Percentiles rank a stretch among this genome's conserved stretches.
Conservation (phyloP, 2,113 vertebrate species). For the Morphnarchus princeps region DNA sequence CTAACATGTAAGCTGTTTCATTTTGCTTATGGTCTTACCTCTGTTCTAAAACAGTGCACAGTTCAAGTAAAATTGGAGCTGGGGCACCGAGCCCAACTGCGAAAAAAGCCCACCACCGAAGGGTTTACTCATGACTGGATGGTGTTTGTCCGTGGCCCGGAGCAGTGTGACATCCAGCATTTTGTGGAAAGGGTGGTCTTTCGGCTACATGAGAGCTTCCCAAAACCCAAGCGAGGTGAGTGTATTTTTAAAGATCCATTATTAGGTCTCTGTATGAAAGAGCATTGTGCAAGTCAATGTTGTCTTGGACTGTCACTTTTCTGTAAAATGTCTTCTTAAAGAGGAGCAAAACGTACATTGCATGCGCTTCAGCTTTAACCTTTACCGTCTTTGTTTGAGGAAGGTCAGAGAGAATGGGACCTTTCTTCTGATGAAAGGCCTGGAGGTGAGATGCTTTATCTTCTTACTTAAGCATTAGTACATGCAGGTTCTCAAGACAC, state of each 20-base stretch:
- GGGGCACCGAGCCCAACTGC: constrained; percentile 93
- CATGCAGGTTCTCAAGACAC: not conserved
- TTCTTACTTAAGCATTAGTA: not conserved
- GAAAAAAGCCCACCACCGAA: constrained; percentile 95
- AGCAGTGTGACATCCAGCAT: constrained; percentile 97
- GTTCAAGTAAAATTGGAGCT: constrained; percentile 99
- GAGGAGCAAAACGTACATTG: not conserved
- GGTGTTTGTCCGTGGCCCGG: constrained; percentile 96
- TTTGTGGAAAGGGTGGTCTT: constrained; percentile 98
- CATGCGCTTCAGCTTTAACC: not conserved
- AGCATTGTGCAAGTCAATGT: not conserved
- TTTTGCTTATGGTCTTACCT: not conserved
- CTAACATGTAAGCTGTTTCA: not conserved
- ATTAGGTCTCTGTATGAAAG: not conserved
- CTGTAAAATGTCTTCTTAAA: not conserved
- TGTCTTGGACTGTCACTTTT: not conserved
- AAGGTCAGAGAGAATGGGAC: not conserved
- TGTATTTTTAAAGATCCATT: not conserved
- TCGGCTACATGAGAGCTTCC: constrained; percentile 97
- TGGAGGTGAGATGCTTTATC: not conserved
- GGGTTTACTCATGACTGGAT: constrained; percentile 99
- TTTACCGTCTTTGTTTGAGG: not conserved
- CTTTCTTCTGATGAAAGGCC: constrained; percentile 1
- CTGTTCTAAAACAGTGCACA: constrained; percentile 81
- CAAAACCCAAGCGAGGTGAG: constrained; percentile 95